These are phyloP conservation scores for Macrochelys suwanniensis DNA, from an alignment of 2,797 vertebrate species.

Conservation along the genomic window DNA sequence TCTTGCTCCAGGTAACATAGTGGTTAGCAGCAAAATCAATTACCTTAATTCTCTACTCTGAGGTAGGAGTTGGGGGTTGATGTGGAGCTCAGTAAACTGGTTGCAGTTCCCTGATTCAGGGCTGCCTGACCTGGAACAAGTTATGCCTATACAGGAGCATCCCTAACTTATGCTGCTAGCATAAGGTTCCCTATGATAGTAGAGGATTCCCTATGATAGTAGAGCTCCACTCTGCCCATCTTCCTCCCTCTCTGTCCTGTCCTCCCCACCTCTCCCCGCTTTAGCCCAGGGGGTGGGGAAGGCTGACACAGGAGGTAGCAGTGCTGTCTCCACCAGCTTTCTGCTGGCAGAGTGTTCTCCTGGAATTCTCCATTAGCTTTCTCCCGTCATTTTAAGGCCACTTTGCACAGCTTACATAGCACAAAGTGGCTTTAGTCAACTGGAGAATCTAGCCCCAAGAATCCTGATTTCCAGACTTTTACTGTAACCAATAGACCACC, in stretches of 20 bases:
- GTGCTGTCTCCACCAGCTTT: not conserved
- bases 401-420: not conserved
- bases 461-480: not conserved
- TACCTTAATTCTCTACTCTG: slow-evolving; percentile 5
- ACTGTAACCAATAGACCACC: not conserved
- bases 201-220: not conserved
- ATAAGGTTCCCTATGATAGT: not conserved
- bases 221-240: not conserved
- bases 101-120: not conserved
- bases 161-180: not conserved
- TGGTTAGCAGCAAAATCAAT: not conserved
- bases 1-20: not conserved
- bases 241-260: not conserved
- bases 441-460: not conserved
- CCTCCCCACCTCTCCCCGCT: not conserved
- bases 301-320: not conserved
- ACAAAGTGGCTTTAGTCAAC: not conserved
- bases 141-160: not conserved
- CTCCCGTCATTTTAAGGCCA: not conserved
- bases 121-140: not conserved
- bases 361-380: not conserved
- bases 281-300: not conserved
- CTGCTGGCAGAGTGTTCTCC: not conserved
- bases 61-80: not conserved
- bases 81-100: not conserved